Evolutionary conservation across 1,140 invertebrate species (phyloP).

Genomic region (Drosophila lacertosa): DNA sequence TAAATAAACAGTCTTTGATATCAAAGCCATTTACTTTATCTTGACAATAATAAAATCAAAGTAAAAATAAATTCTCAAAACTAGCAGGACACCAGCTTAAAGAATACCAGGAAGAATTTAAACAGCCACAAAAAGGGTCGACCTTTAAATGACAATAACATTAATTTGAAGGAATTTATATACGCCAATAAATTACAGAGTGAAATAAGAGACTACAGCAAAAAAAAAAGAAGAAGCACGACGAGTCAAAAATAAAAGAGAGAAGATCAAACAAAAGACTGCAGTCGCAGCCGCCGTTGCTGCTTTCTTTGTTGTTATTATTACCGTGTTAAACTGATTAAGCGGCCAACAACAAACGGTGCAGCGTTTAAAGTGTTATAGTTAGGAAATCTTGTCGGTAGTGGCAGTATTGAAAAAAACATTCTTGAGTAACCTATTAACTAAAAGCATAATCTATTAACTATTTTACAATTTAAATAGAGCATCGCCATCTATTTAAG

Average conservation of each 20-base stretch:
- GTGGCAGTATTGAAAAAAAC: no score
- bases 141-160: constrained; percentile 74
- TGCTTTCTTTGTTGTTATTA: constrained; percentile 18
- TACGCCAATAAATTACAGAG: constrained; percentile 78
- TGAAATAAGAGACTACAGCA: constrained; percentile 51
- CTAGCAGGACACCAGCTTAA: constrained; percentile 62
- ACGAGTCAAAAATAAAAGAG: constrained; percentile 47
- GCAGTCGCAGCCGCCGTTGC: constrained; percentile 44
- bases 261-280: constrained; percentile 49
- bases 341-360: constrained; percentile 50
- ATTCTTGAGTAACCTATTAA: no score
- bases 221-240: constrained; percentile 39
- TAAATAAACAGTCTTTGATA: constrained; percentile 35
- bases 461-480: no score
- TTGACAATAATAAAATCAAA: constrained; percentile 66
- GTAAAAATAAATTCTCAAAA: constrained; percentile 76
- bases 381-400: no score
- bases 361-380: constrained; percentile 47
- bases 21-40: constrained; percentile 55
- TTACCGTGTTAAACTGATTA: constrained; percentile 39
- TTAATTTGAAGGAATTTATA: constrained; percentile 82
- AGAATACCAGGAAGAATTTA: constrained; percentile 20
- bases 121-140: constrained; percentile 44
- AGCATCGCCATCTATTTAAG: no score
- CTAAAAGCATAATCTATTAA: no score